phyloP scores from a whole-genome alignment of 2,113 vertebrate species.

The Melanerpes formicivorus region DNA sequence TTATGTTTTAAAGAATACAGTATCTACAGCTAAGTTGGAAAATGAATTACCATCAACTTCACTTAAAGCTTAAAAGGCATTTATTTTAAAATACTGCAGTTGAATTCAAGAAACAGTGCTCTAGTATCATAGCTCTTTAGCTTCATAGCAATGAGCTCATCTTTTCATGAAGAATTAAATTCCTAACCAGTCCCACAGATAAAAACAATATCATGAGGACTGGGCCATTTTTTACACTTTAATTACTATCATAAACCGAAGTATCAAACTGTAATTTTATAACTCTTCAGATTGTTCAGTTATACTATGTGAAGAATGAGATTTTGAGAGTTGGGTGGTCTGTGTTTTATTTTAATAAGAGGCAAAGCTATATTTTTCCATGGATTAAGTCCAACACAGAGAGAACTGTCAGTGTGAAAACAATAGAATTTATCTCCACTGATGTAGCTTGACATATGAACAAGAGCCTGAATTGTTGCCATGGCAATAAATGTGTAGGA shows the following conservation, averaged over 20 bases:
- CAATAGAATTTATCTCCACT: slow-evolving; percentile 97
- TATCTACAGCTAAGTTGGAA: slow-evolving; percentile 37
- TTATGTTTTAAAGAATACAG: slow-evolving; percentile 2
- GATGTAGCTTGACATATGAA: slow-evolving; percentile 99
- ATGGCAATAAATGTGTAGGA: slow-evolving; percentile 99
- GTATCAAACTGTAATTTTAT: slow-evolving; percentile 54
- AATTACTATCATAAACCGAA: slow-evolving; percentile 49
- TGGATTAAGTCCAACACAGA: slow-evolving; percentile 87
- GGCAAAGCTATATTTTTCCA: slow-evolving; percentile 80
- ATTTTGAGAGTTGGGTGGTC: slow-evolving; percentile 67
- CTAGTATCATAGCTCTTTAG: slow-evolving; percentile 36
- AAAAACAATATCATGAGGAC: slow-evolving; percentile 49
- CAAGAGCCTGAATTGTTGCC: slow-evolving; percentile 98
- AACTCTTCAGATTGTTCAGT: slow-evolving; percentile 20
- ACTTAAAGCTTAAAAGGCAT: slow-evolving; percentile 54
- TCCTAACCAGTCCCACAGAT: slow-evolving; percentile 17
- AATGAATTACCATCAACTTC: slow-evolving; percentile 54
- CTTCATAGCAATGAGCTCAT: slow-evolving; percentile 42
- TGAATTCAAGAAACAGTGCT: slow-evolving; percentile 43
- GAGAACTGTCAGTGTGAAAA: slow-evolving; percentile 89
- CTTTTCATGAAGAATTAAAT: slow-evolving; percentile 62
- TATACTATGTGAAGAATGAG: slow-evolving; percentile 12
- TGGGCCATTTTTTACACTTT: neutral
- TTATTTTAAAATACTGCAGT: slow-evolving; percentile 51
- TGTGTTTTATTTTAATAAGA: slow-evolving; percentile 76